phyloP scores from a whole-genome alignment of 2,113 vertebrate genomes.

The Corythoichthys haematopterus region DNA sequence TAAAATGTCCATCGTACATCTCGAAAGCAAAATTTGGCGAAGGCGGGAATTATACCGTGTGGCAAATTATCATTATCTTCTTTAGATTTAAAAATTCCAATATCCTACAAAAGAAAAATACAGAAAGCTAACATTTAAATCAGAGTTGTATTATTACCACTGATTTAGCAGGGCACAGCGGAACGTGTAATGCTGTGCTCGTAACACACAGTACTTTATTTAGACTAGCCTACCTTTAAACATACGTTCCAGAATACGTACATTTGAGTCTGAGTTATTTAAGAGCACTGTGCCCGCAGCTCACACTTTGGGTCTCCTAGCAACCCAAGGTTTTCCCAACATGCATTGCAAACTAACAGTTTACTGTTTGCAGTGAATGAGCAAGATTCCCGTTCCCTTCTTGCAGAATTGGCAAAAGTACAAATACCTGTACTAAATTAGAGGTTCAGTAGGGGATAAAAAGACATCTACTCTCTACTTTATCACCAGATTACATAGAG shows the following conservation, averaged over 20 bases:
- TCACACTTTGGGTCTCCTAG: slow-evolving; percentile 38
- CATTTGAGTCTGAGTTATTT: background rate
- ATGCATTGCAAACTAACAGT: slow-evolving; percentile 28
- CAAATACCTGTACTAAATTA: too few relatives aligned
- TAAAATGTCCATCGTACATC: background rate
- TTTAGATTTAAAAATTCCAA: background rate
- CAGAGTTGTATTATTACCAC: background rate
- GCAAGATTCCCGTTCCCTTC: background rate
- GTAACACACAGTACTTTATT: background rate
- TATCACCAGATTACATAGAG: too few relatives aligned
- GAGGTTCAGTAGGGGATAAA: too few relatives aligned
- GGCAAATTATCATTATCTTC: too few relatives aligned
- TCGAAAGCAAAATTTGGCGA: background rate
- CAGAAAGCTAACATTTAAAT: background rate
- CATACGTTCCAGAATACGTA: background rate
- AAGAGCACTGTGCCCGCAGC: background rate
- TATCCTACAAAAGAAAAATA: background rate
- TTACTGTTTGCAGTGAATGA: background rate
- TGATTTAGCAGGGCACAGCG: background rate
- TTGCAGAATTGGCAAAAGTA: too few relatives aligned
- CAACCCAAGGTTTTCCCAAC: slow-evolving; percentile 27
- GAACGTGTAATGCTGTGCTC: too few relatives aligned
- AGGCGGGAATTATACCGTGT: too few relatives aligned
- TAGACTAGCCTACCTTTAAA: background rate
- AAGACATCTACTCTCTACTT: too few relatives aligned